Evolutionary conservation across 2,113 vertebrate genomes (phyloP), one percentile per base, ranked within the genome.

Genomic region (Colinus virginianus): DNA sequence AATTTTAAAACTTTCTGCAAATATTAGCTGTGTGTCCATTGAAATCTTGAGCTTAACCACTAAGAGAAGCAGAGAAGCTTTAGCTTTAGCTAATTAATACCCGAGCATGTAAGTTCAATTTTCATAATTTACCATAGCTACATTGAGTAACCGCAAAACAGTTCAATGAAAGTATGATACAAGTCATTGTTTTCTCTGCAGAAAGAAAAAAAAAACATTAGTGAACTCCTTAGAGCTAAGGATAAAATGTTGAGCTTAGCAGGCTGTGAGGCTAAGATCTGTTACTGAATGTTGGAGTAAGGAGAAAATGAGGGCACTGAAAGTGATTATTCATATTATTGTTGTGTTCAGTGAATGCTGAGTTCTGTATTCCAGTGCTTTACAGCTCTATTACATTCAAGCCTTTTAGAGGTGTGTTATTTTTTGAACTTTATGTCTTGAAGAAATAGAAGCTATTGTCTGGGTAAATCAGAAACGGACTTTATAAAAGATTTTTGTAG

Each of bases 401-500:
- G 48, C 48, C 58, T 84, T 45, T 66, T 49, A 56, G 46, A 88
- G 58, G n/a, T 91, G 70, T 66, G 51, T 56, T 40, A 16, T 49
- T 80, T 80, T 42, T 46, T 45, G 11, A 78, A 84, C 42, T 85
- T 64, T 11, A 58, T 75, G 26, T 43, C 34, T 71, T 26, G 6
- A 55, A 83, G 81, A 90, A 92, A 63, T 70, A 48, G 49, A 36
- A 77, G 7, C 59, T 42, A 58, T 94, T 84, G 42, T 90, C 79
- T 75, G 78, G 77, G 58, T 68, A 87, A 90, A 92, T 75, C 68
- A 80, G 56, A 90, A 78, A 53, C 2, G 7, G 17, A 16, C 74
- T 93, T 88, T 43, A 53, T 18, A 43, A 66, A 81, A 80, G 51
- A 63, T 26, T 51, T 93, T 93, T 89, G 85, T 38, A 81, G 82